phyloP scores from a whole-genome alignment of 1,140 invertebrate species.

The Platyscapa corneri region DNA sequence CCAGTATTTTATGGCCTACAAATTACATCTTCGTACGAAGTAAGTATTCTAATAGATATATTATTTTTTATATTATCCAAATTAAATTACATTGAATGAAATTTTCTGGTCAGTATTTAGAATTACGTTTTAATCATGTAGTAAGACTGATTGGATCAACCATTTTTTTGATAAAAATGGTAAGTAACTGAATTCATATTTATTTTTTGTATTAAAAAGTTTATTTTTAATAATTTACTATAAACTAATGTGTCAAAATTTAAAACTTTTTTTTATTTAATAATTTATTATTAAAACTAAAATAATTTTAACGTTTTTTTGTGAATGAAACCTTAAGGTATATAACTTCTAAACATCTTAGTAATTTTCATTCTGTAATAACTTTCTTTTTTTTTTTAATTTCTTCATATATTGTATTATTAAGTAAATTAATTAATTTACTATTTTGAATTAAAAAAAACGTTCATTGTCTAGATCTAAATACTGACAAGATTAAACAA shows the following conservation, averaged over 20 bases:
- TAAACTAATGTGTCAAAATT: too few species aligned
- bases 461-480: background rate
- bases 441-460: background rate
- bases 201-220: background rate
- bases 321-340: too few species aligned
- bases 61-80: background rate
- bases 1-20: slow-evolving; percentile 91
- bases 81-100: background rate
- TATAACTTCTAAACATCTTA: too few species aligned
- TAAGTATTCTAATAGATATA: slow-evolving; percentile 62
- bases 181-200: slow-evolving; percentile 56
- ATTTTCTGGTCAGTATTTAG: slow-evolving; percentile 80
- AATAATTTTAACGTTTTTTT: too few species aligned
- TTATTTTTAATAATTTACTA: background rate
- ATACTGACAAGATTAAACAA: background rate
- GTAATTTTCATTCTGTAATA: background rate
- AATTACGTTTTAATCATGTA: slow-evolving; percentile 79
- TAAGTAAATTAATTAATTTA: background rate
- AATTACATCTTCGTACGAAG: slow-evolving; percentile 89
- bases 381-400: too few species aligned
- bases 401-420: background rate
- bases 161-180: slow-evolving; percentile 79
- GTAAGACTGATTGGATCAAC: slow-evolving; percentile 80
- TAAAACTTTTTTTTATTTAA: too few species aligned
- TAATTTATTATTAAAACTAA: too few species aligned